A percentile compares a stretch with the other conserved stretches of the same genome.
Evolutionary conservation across 2,797 vertebrate species (phyloP).

Genomic region (Hoplostethus mediterraneus): DNA sequence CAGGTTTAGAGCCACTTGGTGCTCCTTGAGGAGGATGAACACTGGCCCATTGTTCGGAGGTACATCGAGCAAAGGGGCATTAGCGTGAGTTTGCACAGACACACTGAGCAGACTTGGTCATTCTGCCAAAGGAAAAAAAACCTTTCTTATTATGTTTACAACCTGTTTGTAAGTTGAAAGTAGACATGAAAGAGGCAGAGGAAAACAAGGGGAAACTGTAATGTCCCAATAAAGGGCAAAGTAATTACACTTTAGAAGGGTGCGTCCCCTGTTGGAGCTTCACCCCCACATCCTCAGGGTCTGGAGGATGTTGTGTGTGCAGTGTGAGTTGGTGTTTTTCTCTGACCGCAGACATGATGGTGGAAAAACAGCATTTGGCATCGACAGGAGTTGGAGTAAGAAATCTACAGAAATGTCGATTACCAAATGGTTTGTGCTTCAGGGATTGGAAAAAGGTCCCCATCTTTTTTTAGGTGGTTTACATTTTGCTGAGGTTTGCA

Average conservation of each 20-base stretch:
- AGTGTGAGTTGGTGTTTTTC: constrained; percentile 28
- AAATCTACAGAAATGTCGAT: constrained; percentile 7
- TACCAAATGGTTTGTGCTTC: constrained; percentile 22
- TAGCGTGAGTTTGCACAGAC: constrained; percentile 68
- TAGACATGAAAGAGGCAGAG: constrained; percentile 60
- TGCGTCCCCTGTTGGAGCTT: constrained; percentile 49
- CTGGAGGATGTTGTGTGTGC: constrained; percentile 35
- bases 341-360: constrained; percentile 25
- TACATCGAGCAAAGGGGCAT: constrained; percentile 48
- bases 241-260: constrained; percentile 49
- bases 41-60: constrained; percentile 66
- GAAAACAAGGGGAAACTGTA: constrained; percentile 3
- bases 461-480: constrained; percentile 15
- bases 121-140: constrained; percentile 23
- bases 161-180: constrained; percentile 58
- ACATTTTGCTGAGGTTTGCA: constrained; percentile 12
- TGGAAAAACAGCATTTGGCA: constrained; percentile 14
- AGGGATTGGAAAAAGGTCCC: constrained; percentile 17
- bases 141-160: constrained; percentile 59
- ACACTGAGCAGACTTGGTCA: constrained; percentile 23
- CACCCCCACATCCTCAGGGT: constrained; percentile 44
- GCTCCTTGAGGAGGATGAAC: constrained; percentile 67
- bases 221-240: constrained; percentile 45
- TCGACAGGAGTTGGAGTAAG: constrained; percentile 28
- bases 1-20: constrained; percentile 63